Evolutionary conservation across 2,888 invertebrate genomes (phyloP).

Genomic region (Leucophenga montana): DNA sequence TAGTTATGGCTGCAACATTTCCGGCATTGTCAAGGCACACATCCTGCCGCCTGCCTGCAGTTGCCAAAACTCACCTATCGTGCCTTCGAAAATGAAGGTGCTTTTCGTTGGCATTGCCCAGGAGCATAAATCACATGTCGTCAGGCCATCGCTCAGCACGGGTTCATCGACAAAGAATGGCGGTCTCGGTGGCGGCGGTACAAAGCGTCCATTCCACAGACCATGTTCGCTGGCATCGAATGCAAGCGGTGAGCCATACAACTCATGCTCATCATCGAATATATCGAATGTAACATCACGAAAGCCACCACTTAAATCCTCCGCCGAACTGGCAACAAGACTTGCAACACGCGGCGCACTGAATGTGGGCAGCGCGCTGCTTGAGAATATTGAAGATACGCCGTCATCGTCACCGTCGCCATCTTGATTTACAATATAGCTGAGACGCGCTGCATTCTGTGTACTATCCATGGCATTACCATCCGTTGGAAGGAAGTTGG

Average conservation of each 20-base stretch:
- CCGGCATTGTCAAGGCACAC: slow-evolving; percentile 10
- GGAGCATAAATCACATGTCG: slow-evolving; percentile 82
- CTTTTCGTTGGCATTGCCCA: slow-evolving; percentile 80
- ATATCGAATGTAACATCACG: slow-evolving; percentile 70
- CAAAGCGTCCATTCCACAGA: slow-evolving; percentile 75
- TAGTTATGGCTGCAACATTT: slow-evolving; percentile 33
- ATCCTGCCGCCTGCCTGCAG: slow-evolving; percentile 7
- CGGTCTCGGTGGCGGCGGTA: slow-evolving; percentile 80
- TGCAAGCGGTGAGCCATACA: slow-evolving; percentile 73
- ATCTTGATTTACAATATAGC: slow-evolving; percentile 62
- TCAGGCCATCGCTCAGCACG: slow-evolving; percentile 78
- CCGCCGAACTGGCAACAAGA: slow-evolving; percentile 70
- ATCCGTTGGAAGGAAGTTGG: slow-evolving; percentile 52
- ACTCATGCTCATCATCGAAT: slow-evolving; percentile 72
- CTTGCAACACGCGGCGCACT: slow-evolving; percentile 69
- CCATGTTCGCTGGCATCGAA: slow-evolving; percentile 73
- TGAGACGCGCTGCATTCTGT: slow-evolving; percentile 42
- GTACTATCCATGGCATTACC: too few relatives aligned
- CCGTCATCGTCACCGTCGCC: slow-evolving; percentile 31
- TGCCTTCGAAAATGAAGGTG: slow-evolving; percentile 76
- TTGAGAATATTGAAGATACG: slow-evolving; percentile 2
- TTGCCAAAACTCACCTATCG: slow-evolving; percentile 75
- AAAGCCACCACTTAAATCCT: slow-evolving; percentile 65
- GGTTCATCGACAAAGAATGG: slow-evolving; percentile 78
- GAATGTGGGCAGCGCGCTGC: slow-evolving; percentile 54